Base-by-base conservation (phyloP, 2,888 invertebrate species). In the Brachyptera putata region DNA sequence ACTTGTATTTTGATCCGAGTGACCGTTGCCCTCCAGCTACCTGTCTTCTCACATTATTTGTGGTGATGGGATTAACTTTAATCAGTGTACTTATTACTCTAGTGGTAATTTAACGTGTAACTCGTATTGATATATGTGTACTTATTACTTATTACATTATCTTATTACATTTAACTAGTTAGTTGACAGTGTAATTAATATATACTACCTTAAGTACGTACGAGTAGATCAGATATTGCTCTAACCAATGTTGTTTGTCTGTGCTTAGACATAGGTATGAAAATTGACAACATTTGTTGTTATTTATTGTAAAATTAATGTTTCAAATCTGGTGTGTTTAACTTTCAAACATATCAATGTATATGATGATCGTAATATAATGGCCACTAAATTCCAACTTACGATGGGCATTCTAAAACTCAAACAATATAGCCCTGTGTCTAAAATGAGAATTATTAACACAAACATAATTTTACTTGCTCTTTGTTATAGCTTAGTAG, bases 241-340 rank as follows among this genome's bases (percentile, higher is more conserved):
- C 61, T 60, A 62, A 62, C 60, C 25, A 60, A 41, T 63, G 56
- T 60, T 59, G 59, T 59, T 63, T 63, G 57, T 36, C 34, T 55
- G 57, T 57, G 55, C 37, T 43, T 61, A 46, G 56, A 56, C 16
- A 36, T 55, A 37, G 37, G 24, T 22, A 30, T 56, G 34, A 16
- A 48, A 22, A 21, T 48, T 43, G 24, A 55, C 59, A 30, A 24
- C 37, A 55, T 34, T 36, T 14, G 7, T 53, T 61, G 49, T 57
- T 37, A 49, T 49, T 49, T 39, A 56, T 26, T 61, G 60, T 57
- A 57, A 25, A 61, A 49, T 61, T 26, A 59, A 30, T 59, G 59
- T 59, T 59, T 34, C 43, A 11, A 16, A 21, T 14, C 21, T 21
- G 16, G 43, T 43, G 43, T 43, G 43, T 21, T 43, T 21, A 43